Conservation (phyloP, 2,113 vertebrate species). For the Blennius ocellaris region DNA sequence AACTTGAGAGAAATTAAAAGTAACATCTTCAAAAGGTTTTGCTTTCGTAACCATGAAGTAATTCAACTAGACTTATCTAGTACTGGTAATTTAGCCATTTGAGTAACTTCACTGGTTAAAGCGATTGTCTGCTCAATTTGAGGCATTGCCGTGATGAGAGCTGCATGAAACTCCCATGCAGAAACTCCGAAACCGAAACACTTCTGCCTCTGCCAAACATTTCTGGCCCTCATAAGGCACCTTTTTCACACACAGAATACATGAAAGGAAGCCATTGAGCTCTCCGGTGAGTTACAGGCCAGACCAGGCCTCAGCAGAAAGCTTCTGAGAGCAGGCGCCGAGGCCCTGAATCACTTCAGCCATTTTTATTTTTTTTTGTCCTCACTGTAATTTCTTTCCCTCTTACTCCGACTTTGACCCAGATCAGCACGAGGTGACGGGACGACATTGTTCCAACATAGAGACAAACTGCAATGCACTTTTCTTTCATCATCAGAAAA, state of each 20-base stretch:
- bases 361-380: conserved; percentile 20
- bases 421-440: conserved; percentile 42
- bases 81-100: too few species aligned
- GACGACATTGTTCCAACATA: background rate
- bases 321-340: conserved; percentile 13
- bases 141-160: background rate
- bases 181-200: background rate
- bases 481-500: conserved; percentile 26
- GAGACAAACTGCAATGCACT: conserved; percentile 14
- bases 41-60: too few species aligned
- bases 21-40: too few species aligned
- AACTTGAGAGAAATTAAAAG: too few species aligned
- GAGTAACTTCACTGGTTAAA: too few species aligned
- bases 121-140: background rate
- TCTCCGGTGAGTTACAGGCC: conserved; percentile 11
- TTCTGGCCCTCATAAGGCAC: conserved; percentile 6
- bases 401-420: conserved; percentile 47
- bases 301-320: conserved; percentile 22
- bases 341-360: conserved; percentile 15
- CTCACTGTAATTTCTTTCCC: background rate
- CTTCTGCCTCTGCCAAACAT: conserved; percentile 8
- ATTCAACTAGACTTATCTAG: too few species aligned
- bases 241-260: conserved; percentile 32
- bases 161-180: background rate
- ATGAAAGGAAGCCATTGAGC: conserved; percentile 34